Evolutionary conservation across 2,888 invertebrate species (phyloP).

Genomic region (Odontothrips loti): DNA sequence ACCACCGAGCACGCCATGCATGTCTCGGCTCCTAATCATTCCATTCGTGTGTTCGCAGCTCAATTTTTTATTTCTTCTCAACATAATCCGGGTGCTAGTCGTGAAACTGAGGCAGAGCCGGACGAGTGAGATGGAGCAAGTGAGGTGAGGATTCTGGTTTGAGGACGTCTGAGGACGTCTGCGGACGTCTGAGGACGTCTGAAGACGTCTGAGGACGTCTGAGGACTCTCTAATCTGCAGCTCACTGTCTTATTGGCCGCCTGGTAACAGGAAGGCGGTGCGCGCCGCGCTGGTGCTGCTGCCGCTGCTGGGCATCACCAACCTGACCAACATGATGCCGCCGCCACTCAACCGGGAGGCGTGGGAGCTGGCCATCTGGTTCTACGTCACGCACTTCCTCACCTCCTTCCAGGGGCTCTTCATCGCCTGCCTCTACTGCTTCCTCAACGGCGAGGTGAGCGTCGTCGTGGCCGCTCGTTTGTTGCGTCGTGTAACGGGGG

Average conservation of each 20-base stretch:
- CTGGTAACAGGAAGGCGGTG: constrained; percentile 70
- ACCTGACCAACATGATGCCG: constrained; percentile 67
- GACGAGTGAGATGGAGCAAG: constrained; percentile 70
- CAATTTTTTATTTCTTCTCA: constrained; percentile 71
- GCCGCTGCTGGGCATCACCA: constrained; percentile 76
- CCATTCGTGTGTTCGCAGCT: constrained; percentile 51
- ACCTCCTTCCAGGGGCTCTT: constrained; percentile 82
- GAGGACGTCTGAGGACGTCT: too few species aligned
- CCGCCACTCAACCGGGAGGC: constrained; percentile 62
- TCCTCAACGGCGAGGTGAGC: constrained; percentile 73
- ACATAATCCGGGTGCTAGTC: constrained; percentile 73
- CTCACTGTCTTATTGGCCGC: too few species aligned
- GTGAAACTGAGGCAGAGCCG: constrained; percentile 68
- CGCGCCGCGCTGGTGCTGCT: constrained; percentile 73
- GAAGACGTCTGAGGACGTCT: too few species aligned
- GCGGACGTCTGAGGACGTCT: too few species aligned
- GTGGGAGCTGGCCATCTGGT: constrained; percentile 73
- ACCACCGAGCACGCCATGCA: background rate
- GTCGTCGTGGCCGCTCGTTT: constrained; percentile 33
- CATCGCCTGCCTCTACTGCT: constrained; percentile 75
- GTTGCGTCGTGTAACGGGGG: constrained; percentile 35
- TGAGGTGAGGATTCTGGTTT: constrained; percentile 50
- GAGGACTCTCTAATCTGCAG: too few species aligned
- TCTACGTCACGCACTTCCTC: constrained; percentile 71
- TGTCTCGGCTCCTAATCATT: background rate